Base-by-base conservation (phyloP, 2,888 invertebrate species). In the Uloborus plumipes region DNA sequence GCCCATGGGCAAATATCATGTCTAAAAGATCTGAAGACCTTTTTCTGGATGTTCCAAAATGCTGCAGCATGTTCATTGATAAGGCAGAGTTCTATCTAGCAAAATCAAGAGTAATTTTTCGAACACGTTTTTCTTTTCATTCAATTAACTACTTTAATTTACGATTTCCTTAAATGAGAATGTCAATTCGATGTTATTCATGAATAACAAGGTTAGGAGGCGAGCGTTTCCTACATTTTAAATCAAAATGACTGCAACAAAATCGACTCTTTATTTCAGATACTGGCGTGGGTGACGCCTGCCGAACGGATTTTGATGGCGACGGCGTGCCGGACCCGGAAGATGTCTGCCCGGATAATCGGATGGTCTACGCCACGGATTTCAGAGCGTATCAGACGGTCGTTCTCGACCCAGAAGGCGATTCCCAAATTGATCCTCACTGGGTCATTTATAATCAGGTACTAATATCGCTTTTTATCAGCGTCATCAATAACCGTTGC, bases 261-360 rank as follows among this genome's bases (percentile, higher is more conserved):
- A 7, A 64, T n/a, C n/a, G 1, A n/a, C 20, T 62, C 59, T 26
- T 26, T 47, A n/a, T 47, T 14, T 22, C 87, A 96, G 95, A 91
- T 73, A 93, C 96, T 87, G 93, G 93, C 0, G 89, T 92, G 16
- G 98, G 98, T 0, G 96, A 98, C 87, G 91, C 91, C 0, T 98
- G 98, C 87, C 93, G 94, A 87, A 91, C 93, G 51, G 97, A 98
- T 88, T 92, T 91, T 86, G 98, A 98, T 87, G 93, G 93, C 1
- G 98, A 98, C 88, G 92, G 92, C 18, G 91, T 94, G 0, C 91
- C 92, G 0, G 94, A 98, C 88, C 91, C 92, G 18, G 88, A 93
- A 2, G 98, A 98, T 88, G 97, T 96, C 87, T 98, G 98, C 87
- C 98, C 98, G 0, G 97, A 98, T 88, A 97, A 98, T 88, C 95